phyloP scores from a whole-genome alignment of 1,140 invertebrate genomes.

The Cotesia glomerata region DNA sequence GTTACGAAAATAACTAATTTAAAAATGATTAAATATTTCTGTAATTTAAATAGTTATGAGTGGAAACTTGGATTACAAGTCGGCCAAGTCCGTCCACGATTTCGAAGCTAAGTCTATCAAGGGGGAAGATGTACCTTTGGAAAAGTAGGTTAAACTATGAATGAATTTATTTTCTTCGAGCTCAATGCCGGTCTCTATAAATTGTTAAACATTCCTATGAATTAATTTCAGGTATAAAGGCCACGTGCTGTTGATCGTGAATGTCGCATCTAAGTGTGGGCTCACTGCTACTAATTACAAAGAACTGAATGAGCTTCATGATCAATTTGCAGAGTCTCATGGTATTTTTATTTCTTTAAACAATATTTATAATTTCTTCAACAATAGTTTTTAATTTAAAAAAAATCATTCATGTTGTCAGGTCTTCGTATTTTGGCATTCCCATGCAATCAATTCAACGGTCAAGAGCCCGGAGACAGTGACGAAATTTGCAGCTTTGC shows the following conservation, averaged over 20 bases:
- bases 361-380: neutral
- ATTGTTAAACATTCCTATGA: neutral
- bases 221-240: conserved; percentile 68
- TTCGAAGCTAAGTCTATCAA: conserved; percentile 78
- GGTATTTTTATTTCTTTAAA: conserved; percentile 47
- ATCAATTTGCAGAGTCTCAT: conserved; percentile 72
- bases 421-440: conserved; percentile 86
- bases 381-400: conserved; percentile 1
- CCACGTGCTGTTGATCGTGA: conserved; percentile 80
- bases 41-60: conserved; percentile 49
- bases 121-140: conserved; percentile 75
- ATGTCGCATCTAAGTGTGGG: conserved; percentile 89
- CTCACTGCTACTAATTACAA: conserved; percentile 82
- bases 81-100: conserved; percentile 77
- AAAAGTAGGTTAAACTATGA: conserved; percentile 61
- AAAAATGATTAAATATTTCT: neutral
- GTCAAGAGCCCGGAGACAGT: conserved; percentile 77
- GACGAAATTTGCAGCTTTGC: conserved; percentile 81
- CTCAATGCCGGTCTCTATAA: conserved; percentile 17
- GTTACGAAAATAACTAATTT: neutral
- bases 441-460: conserved; percentile 93
- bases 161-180: neutral
- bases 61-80: conserved; percentile 67
- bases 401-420: conserved; percentile 31
- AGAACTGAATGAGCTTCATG: conserved; percentile 77